A percentile compares a stretch with the other conserved stretches of the same genome.
phyloP scores from a whole-genome alignment of 1,140 invertebrate genomes.

The Leptinotarsa texana region DNA sequence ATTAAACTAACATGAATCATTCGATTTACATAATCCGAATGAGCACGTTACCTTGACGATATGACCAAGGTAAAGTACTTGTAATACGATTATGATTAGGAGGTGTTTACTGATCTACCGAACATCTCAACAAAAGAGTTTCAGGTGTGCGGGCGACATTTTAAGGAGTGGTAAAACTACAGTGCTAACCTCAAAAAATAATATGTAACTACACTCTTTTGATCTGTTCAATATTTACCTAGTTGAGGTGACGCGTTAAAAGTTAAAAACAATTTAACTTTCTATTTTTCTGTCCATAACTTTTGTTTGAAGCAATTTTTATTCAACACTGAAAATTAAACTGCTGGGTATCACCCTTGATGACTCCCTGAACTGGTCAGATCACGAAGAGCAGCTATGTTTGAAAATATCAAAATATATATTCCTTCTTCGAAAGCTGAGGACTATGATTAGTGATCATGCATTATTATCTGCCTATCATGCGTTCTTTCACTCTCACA shows the following conservation, averaged over 20 bases:
- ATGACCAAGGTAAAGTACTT: not conserved
- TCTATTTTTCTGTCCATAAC: not conserved
- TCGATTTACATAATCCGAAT: conserved; percentile 9
- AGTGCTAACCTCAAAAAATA: not conserved
- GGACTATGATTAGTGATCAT: too few species aligned
- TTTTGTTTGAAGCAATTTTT: too few species aligned
- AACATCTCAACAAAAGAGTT: not conserved
- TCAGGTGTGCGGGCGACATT: not conserved
- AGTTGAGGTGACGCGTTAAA: not conserved
- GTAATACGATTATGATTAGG: conserved; percentile 10
- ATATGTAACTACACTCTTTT: not conserved
- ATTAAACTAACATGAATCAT: conserved; percentile 5
- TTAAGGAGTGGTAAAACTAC: not conserved
- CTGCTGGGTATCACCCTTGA: too few species aligned
- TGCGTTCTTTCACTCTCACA: too few species aligned
- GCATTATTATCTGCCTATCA: too few species aligned
- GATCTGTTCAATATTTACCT: not conserved
- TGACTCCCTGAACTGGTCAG: too few species aligned
- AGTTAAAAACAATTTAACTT: not conserved
- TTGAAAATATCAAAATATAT: too few species aligned
- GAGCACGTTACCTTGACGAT: not conserved
- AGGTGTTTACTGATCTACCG: not conserved
- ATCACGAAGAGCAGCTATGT: too few species aligned
- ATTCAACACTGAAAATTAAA: too few species aligned
- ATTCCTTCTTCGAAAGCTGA: too few species aligned